A percentile compares a stretch with the other conserved stretches of the same genome.
phyloP scores from a whole-genome alignment of 2,113 vertebrate genomes.

The Lipophrys pholis region DNA sequence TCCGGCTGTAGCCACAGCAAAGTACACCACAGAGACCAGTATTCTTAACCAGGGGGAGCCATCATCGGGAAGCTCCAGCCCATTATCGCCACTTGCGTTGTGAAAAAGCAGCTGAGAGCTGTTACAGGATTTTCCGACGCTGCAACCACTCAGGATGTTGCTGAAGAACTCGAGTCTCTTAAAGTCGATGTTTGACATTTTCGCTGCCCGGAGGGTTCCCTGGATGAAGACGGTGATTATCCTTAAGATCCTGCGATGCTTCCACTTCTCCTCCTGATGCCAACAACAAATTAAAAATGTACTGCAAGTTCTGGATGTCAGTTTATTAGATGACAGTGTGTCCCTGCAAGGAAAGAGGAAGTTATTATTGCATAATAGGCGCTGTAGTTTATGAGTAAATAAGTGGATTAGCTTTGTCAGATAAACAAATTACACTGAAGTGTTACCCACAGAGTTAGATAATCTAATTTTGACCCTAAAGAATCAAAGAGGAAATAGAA shows the following conservation, averaged over 20 bases:
- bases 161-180: slow-evolving; percentile 49
- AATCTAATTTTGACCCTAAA: slow-evolving; percentile 32
- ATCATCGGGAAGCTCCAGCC: slow-evolving; percentile 54
- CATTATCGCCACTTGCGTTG: slow-evolving; percentile 31
- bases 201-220: neutral
- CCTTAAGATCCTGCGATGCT: neutral
- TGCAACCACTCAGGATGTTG: slow-evolving; percentile 48
- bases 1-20: slow-evolving; percentile 76
- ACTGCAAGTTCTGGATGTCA: slow-evolving; percentile 40
- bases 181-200: slow-evolving; percentile 66
- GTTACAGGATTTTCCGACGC: slow-evolving; percentile 45
- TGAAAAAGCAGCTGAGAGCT: slow-evolving; percentile 51
- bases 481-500: slow-evolving; percentile 17
- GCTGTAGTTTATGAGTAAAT: slow-evolving; percentile 60
- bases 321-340: slow-evolving; percentile 48
- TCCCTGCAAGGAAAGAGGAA: slow-evolving; percentile 74
- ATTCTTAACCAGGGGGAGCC: slow-evolving; percentile 63
- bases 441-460: slow-evolving; percentile 60
- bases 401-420: slow-evolving; percentile 70
- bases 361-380: slow-evolving; percentile 71
- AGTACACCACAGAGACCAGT: slow-evolving; percentile 78
- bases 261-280: slow-evolving; percentile 15
- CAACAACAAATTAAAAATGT: slow-evolving; percentile 22
- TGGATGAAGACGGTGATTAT: neutral
- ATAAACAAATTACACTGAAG: slow-evolving; percentile 74